A percentile compares a stretch with the other conserved stretches of the same genome.
phyloP scores from a whole-genome alignment of 2,797 vertebrate genomes.

The Betta splendens region DNA sequence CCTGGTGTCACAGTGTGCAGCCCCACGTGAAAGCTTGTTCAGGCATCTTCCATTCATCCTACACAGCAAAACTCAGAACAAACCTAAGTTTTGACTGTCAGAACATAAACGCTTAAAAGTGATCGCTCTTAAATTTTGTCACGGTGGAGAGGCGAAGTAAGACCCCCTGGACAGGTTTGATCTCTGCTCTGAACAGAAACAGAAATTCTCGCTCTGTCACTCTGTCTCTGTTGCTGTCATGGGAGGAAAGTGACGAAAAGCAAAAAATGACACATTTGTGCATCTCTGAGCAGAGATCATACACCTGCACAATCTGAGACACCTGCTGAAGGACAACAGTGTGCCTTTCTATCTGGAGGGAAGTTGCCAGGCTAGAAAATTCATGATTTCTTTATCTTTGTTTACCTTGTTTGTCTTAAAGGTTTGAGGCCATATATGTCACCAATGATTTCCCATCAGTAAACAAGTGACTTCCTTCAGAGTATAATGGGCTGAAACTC shows the following conservation, averaged over 20 bases:
- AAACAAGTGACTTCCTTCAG: constrained; percentile 18
- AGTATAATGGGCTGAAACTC: constrained; percentile 36
- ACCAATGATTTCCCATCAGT: constrained; percentile 53
- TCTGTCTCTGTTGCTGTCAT: constrained; percentile 19
- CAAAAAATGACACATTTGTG: constrained; percentile 18
- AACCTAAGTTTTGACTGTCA: constrained; percentile 30
- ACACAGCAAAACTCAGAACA: constrained; percentile 15
- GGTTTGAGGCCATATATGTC: no score
- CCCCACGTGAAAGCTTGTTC: constrained; percentile 3
- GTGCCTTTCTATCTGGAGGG: neutral
- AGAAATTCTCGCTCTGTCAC: constrained; percentile 23
- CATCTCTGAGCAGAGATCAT: constrained; percentile 29
- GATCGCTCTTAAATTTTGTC: constrained; percentile 25
- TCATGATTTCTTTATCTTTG: neutral
- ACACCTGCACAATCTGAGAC: constrained; percentile 3
- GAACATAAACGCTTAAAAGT: constrained; percentile 28
- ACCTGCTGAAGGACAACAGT: neutral
- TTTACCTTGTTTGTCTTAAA: no score
- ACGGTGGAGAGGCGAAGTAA: constrained; percentile 8
- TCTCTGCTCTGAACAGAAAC: constrained; percentile 34
- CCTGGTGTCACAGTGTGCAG: constrained; percentile 2
- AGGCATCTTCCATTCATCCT: constrained; percentile 28
- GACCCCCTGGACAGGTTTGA: constrained; percentile 47
- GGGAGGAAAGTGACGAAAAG: neutral
- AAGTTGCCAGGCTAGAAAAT: neutral